Conservation (phyloP, 1,140 invertebrate species). For the Rhopalosiphum padi region DNA sequence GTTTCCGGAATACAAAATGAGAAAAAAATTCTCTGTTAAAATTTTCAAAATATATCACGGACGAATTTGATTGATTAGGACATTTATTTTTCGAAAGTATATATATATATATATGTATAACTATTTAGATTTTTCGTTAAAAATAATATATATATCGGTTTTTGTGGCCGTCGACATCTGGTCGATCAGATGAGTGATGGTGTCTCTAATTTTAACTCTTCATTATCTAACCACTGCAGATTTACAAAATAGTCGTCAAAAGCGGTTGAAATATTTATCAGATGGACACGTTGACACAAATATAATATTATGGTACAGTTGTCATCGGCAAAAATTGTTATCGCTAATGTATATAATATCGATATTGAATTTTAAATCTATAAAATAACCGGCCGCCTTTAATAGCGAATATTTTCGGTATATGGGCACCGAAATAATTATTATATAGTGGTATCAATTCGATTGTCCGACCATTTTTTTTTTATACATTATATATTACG, state of each 20-base stretch:
- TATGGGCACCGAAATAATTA: neutral
- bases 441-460: neutral
- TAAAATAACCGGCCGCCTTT: neutral
- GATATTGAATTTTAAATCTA: neutral
- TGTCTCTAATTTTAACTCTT: neutral
- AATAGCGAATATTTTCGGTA: neutral
- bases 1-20: no score
- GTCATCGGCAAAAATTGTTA: neutral
- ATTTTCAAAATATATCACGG: neutral
- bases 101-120: neutral
- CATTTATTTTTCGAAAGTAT: neutral
- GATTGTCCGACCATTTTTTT: no score
- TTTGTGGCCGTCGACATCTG: neutral
- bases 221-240: neutral
- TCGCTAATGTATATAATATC: neutral
- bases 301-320: neutral
- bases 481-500: no score
- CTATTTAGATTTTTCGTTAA: neutral
- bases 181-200: neutral
- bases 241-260: neutral
- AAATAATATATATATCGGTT: neutral
- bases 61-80: neutral
- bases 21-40: neutral
- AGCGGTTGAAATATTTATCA: neutral
- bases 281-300: neutral